Conservation (phyloP, 1,140 invertebrate species). For the Drosophila serrata region DNA sequence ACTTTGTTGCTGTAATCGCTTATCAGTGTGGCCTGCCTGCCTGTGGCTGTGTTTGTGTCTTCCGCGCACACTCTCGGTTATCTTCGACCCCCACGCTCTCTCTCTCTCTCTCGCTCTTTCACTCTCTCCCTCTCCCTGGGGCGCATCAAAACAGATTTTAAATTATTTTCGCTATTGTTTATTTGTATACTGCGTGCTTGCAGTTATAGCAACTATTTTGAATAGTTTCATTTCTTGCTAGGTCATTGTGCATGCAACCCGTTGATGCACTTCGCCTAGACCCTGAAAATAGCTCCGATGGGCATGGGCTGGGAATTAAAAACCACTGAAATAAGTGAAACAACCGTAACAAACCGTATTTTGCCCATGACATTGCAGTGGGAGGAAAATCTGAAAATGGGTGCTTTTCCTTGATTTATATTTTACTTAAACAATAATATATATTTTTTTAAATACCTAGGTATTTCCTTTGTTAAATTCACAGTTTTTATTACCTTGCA, state of each 20-base stretch:
- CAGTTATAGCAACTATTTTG: conserved; percentile 8
- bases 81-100: conserved; percentile 15
- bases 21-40: conserved; percentile 39
- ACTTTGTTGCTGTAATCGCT: conserved; percentile 57
- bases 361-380: neutral
- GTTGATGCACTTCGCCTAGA: conserved; percentile 29
- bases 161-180: conserved; percentile 29
- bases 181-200: conserved; percentile 11
- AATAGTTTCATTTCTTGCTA: conserved; percentile 37
- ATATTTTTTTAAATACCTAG: too few relatives aligned
- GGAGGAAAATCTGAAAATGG: neutral
- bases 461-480: too few relatives aligned
- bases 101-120: neutral
- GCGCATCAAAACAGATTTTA: conserved; percentile 48
- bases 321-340: conserved; percentile 6
- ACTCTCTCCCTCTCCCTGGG: conserved; percentile 5
- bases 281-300: conserved; percentile 30
- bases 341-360: neutral
- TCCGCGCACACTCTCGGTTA: conserved; percentile 38
- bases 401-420: neutral
- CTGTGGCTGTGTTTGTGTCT: conserved; percentile 34
- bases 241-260: conserved; percentile 33
- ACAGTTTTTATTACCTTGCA: too few relatives aligned
- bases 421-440: too few relatives aligned
- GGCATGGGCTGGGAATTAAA: neutral